Evolutionary conservation across 1,140 invertebrate genomes (phyloP).

Genomic region (Riptortus pedestris): DNA sequence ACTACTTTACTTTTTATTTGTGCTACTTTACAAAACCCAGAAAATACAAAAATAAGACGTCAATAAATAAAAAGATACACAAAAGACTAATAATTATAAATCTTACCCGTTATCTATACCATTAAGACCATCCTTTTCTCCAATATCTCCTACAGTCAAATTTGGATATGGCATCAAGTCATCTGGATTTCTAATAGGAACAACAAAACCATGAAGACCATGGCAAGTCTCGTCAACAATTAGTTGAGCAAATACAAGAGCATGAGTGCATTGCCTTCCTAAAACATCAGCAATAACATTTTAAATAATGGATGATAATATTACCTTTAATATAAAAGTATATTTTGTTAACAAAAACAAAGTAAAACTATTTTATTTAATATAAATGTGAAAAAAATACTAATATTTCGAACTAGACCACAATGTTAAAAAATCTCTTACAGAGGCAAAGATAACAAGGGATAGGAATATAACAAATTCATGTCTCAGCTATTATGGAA

Average conservation of each 20-base stretch:
- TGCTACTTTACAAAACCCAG: too few relatives aligned
- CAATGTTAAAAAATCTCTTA: too few relatives aligned
- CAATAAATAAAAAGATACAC: too few relatives aligned
- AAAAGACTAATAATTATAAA: not conserved
- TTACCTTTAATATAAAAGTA: not conserved
- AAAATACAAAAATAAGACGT: not conserved
- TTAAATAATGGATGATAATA: not conserved
- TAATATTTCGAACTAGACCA: too few relatives aligned
- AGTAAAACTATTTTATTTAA: too few relatives aligned
- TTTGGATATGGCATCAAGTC: constrained; percentile 62
- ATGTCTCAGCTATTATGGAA: too few relatives aligned
- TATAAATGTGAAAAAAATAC: too few relatives aligned
- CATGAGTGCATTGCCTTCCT: constrained; percentile 73
- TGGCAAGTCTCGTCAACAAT: constrained; percentile 63
- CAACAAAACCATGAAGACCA: constrained; percentile 74
- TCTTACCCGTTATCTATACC: constrained; percentile 75
- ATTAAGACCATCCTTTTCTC: constrained; percentile 75
- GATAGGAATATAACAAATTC: too few relatives aligned
- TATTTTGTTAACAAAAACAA: too few relatives aligned
- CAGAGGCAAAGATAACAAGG: too few relatives aligned
- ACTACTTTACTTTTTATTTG: too few relatives aligned
- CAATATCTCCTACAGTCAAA: constrained; percentile 66
- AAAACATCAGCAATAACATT: too few relatives aligned
- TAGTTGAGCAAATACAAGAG: constrained; percentile 78
- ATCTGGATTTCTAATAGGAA: constrained; percentile 67